Evolutionary conservation across 92 coral and sea anemone genomes (phyloP).

Genomic region (Umimayanthus kanabou): DNA sequence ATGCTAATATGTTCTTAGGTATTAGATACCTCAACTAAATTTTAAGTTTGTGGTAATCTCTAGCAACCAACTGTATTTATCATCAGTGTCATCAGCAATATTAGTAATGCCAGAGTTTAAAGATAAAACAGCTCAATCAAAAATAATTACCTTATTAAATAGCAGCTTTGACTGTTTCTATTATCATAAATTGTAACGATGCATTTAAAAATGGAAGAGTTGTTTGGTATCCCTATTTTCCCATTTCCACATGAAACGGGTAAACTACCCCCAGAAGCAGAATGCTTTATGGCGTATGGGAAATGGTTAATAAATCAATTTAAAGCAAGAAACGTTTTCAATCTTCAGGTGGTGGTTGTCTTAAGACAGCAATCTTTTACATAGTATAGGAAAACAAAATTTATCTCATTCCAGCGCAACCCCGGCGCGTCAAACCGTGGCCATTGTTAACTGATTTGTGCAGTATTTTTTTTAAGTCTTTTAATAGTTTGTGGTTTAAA

Average conservation of each 20-base stretch:
- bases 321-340: neutral
- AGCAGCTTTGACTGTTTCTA: neutral
- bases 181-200: neutral
- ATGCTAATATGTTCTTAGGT: too few relatives aligned
- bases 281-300: neutral
- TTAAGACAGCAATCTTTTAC: neutral
- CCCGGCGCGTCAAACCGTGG: too few relatives aligned
- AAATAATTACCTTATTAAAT: too few relatives aligned
- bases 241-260: neutral
- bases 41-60: neutral
- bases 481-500: neutral
- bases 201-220: neutral
- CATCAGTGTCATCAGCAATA: neutral
- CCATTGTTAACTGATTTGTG: too few relatives aligned
- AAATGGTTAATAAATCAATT: neutral
- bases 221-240: neutral
- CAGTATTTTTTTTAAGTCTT: too few relatives aligned
- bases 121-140: neutral
- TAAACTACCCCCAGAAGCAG: too few relatives aligned
- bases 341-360: neutral
- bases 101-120: neutral
- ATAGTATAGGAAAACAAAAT: too few relatives aligned
- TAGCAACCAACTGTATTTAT: too few relatives aligned
- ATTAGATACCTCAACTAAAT: neutral
- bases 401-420: too few relatives aligned